Evolutionary conservation across 2,797 vertebrate species (phyloP).

Genomic region (Anguilla obscura): DNA sequence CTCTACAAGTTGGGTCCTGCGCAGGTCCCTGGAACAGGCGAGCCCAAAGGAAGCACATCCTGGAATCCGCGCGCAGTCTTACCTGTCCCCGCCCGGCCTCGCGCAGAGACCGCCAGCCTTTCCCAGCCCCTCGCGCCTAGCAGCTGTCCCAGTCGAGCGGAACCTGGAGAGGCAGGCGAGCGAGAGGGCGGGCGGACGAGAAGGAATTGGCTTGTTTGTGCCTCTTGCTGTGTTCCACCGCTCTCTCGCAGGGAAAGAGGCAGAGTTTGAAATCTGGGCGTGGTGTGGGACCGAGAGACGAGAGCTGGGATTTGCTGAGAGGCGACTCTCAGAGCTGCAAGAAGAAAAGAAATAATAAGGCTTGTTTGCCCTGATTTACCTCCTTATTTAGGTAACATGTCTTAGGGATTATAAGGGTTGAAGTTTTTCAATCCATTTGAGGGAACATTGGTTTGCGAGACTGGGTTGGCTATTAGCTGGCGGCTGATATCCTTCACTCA

Average conservation of each 20-base stretch:
- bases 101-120: constrained; percentile 7
- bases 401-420: constrained; percentile 52
- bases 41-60: constrained; percentile 16
- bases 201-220: constrained; percentile 63
- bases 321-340: constrained; percentile 50
- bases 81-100: not conserved
- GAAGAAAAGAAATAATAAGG: constrained; percentile 51
- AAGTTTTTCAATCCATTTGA: constrained; percentile 59
- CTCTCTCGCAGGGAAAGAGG: constrained; percentile 52
- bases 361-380: constrained; percentile 60
- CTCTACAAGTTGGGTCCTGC: constrained; percentile 32
- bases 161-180: constrained; percentile 59
- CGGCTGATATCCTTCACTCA: constrained; percentile 6
- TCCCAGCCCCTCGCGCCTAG: not conserved
- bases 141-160: constrained; percentile 15
- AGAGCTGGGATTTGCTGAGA: constrained; percentile 61
- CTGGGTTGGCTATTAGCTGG: constrained; percentile 18
- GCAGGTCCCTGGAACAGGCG: not conserved
- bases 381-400: constrained; percentile 51
- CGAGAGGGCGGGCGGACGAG: constrained; percentile 60
- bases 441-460: constrained; percentile 53
- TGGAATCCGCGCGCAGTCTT: constrained; percentile 25
- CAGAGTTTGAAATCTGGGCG: constrained; percentile 72
- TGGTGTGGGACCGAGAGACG: constrained; percentile 69
- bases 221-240: constrained; percentile 46